A percentile compares a stretch with the other conserved stretches of the same genome.
Conservation (phyloP, 2,797 vertebrate species). For the Bradypus variegatus region DNA sequence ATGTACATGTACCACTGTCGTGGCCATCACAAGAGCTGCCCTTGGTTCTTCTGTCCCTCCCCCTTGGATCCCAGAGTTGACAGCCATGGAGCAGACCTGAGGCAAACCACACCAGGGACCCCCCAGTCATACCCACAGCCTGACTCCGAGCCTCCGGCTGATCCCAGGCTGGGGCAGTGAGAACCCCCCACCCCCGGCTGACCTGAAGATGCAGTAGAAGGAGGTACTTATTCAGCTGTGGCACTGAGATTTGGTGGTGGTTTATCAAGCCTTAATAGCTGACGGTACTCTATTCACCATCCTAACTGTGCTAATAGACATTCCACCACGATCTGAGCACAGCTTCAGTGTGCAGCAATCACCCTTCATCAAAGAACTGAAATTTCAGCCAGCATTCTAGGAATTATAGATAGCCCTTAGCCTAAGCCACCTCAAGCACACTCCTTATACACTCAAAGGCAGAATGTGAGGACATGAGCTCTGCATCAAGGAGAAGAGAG, state of each 20-base stretch:
- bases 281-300: not conserved
- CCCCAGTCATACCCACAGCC: fast-evolving
- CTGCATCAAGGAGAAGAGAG: not conserved
- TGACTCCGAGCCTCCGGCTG: no score
- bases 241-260: not conserved
- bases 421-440: not conserved
- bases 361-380: not conserved
- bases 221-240: fast-evolving
- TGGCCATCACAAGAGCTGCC: not conserved
- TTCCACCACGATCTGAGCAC: fast-evolving
- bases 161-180: fast-evolving
- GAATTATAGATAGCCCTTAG: not conserved
- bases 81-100: fast-evolving
- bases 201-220: not conserved
- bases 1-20: fast-evolving
- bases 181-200: not conserved
- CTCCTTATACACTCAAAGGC: not conserved
- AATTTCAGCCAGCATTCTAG: not conserved
- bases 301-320: not conserved
- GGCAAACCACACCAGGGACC: not conserved
- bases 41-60: not conserved
- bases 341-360: fast-evolving
- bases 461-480: fast-evolving
- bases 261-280: not conserved
- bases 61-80: not conserved